Conservation (phyloP, 2,113 vertebrate species). For the Genyomyrus donnyi region DNA sequence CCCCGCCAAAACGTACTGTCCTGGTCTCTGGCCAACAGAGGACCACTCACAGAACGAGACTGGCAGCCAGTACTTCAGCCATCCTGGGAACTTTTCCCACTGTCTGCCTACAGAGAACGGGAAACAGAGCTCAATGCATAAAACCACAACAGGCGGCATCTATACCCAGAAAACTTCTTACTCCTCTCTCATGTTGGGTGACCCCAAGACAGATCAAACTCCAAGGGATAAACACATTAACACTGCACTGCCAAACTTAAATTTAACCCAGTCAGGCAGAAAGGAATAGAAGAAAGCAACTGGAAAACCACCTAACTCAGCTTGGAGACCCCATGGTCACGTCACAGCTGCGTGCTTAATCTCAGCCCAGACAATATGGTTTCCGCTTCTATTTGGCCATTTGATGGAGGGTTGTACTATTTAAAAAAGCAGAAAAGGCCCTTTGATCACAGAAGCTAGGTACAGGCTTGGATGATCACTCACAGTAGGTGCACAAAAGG, state of each 20-base stretch:
- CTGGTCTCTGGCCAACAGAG: neutral
- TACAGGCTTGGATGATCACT: neutral
- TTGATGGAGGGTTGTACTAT: neutral
- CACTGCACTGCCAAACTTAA: neutral
- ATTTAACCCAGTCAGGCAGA: neutral
- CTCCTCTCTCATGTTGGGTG: neutral
- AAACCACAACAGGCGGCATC: neutral
- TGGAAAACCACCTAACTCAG: neutral
- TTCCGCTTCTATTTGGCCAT: neutral
- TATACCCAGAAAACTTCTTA: neutral
- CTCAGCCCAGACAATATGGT: neutral
- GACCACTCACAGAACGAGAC: neutral
- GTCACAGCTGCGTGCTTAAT: neutral
- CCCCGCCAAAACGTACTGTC: neutral
- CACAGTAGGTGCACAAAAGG: neutral
- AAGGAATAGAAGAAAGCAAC: neutral
- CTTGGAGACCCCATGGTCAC: neutral
- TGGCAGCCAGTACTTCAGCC: slow-evolving; percentile 4
- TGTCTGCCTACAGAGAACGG: neutral
- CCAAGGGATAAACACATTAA: neutral
- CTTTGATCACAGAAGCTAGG: neutral
- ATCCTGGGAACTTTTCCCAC: neutral
- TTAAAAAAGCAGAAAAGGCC: neutral
- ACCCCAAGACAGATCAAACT: neutral
- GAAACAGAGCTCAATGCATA: neutral